Base-by-base conservation (phyloP, 2,113 vertebrate species). In the Alouatta palliata region DNA sequence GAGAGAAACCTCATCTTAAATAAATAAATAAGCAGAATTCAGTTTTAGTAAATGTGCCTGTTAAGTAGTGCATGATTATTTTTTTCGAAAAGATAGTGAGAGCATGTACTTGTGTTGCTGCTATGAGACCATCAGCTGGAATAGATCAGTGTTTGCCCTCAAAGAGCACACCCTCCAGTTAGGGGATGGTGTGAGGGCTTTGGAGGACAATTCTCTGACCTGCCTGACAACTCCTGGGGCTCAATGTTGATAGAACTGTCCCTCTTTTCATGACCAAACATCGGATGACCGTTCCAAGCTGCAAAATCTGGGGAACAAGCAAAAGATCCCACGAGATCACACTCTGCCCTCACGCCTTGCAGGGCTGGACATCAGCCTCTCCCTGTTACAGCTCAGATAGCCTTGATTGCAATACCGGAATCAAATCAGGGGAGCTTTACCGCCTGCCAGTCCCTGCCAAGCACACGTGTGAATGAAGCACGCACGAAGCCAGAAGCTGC, bases 361-460 rank as follows among this genome's bases (percentile, higher is more conserved):
- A 12, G 47, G 35, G 96, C 32, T 84, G 40, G n/a, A 1, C 0
- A 40, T 89, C 1, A 3, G 90, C 81, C 77, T 16, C 0, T 95
- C 79, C 81, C 87, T 61, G 81, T 49, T 79, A 66, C 94, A 93
- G 52, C 93, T 27, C 66, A 93, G 89, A 80, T 79, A 90, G 81
- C 95, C 8, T 95, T 97, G 96, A 98, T 97, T 98, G 90, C 97
- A 96, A 66, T 77, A 79, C 84, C 81, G 94, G 96, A 97, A 98
- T 98, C 97, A 89, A 97, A 98, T 98, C 85, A 98, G 98, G 92
- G 79, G 93, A 94, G 96, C 91, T 87, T 92, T 97, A 96, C 49
- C 17, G 56, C 35, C 0, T 76, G 43, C 75, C 98, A 91, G 81
- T 96, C 97, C 92, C 84, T 35, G 86, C 80, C 96, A 54, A 25